phyloP scores from a whole-genome alignment of 2,888 invertebrate species.

The Aphrophora alni region DNA sequence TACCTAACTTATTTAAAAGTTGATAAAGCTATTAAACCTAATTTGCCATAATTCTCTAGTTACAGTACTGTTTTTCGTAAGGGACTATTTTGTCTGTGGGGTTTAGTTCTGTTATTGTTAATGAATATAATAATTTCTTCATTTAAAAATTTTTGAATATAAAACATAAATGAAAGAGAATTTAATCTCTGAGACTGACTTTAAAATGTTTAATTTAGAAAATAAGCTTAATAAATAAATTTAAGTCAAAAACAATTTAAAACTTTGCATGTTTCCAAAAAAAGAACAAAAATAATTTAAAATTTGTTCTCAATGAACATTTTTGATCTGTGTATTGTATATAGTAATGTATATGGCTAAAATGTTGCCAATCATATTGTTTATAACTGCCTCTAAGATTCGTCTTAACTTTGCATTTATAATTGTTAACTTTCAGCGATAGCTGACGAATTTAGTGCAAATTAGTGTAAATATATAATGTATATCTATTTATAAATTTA shows the following conservation, averaged over 20 bases:
- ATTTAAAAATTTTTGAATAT: too few species aligned
- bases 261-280: too few species aligned
- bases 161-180: too few species aligned
- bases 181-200: constrained; percentile 2
- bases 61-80: too few species aligned
- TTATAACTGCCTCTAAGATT: constrained; percentile 7
- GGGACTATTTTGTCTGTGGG: too few species aligned
- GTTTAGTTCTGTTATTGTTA: too few species aligned
- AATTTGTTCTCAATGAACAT: not conserved
- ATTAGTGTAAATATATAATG: not conserved
- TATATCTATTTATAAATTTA: not conserved
- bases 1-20: too few species aligned
- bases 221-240: not conserved
- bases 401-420: not conserved
- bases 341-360: not conserved
- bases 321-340: not conserved
- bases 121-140: too few species aligned
- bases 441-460: not conserved
- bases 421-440: not conserved
- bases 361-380: not conserved
- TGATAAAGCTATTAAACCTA: too few species aligned
- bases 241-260: not conserved
- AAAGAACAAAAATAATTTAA: not conserved
- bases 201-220: not conserved
- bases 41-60: too few species aligned